These are phyloP conservation scores for Paraescarpia echinospica DNA, from an alignment of 1,140 invertebrate species.

Conservation along the genomic window DNA sequence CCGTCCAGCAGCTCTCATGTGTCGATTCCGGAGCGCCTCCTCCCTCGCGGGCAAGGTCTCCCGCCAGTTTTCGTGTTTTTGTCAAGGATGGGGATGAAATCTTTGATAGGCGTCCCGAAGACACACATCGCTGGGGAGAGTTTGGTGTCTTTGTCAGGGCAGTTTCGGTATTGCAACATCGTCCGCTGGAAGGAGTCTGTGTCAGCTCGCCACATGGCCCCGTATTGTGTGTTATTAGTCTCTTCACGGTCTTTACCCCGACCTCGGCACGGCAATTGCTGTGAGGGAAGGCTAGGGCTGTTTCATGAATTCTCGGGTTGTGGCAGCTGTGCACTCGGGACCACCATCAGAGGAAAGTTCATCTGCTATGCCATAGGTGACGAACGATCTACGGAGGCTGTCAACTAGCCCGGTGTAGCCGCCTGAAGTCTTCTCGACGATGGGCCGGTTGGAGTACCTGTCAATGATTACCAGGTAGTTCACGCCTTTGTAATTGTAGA, in stretches of 20 bases:
- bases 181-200: not conserved
- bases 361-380: not conserved
- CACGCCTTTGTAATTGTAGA: not conserved
- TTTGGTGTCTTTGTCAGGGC: no score
- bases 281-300: not conserved
- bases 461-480: not conserved
- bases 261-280: not conserved
- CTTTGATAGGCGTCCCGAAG: no score
- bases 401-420: not conserved
- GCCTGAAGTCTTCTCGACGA: not conserved
- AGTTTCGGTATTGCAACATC: not conserved
- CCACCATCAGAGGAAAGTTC: not conserved
- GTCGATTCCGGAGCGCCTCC: no score
- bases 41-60: no score
- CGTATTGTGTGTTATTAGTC: not conserved
- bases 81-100: no score
- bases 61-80: no score
- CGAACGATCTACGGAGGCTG: not conserved
- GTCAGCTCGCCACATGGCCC: not conserved
- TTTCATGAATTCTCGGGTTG: not conserved
- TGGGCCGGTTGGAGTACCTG: not conserved
- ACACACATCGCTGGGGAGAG: no score
- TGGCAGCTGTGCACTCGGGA: not conserved
- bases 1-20: no score
- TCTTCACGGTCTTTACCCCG: not conserved